phyloP scores from a whole-genome alignment of 2,113 vertebrate genomes.

The Urocynchramus pylzowi region DNA sequence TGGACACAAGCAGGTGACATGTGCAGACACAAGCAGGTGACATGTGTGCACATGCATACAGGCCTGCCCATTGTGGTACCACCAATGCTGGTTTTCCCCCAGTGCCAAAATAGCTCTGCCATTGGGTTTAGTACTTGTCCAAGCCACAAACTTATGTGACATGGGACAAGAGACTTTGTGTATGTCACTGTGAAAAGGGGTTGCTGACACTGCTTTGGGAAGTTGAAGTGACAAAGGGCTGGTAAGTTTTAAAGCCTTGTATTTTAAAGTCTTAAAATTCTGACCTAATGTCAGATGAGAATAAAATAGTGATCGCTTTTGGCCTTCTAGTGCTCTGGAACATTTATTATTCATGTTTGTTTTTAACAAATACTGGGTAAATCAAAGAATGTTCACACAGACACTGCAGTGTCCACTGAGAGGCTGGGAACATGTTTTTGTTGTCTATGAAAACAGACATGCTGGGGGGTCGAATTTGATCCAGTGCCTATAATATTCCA shows the following conservation, averaged over 20 bases:
- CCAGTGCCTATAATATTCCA: constrained; percentile 25
- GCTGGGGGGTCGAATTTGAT: not conserved
- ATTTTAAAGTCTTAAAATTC: not conserved
- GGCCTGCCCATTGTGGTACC: accelerated
- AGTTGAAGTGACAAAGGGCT: not conserved
- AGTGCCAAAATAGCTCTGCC: not conserved
- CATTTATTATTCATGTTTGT: constrained; percentile 28
- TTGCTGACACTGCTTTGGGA: not conserved
- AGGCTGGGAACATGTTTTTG: not conserved
- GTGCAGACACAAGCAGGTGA: not conserved
- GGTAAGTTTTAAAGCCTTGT: not conserved
- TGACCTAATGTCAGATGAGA: not conserved
- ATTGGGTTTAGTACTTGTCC: not conserved
- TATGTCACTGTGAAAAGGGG: not conserved
- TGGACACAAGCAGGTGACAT: accelerated
- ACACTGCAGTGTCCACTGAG: not conserved
- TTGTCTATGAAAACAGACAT: not conserved
- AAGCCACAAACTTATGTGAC: not conserved
- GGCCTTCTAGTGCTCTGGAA: not conserved
- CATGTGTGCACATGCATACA: accelerated
- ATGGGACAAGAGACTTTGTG: not conserved
- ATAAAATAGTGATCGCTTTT: not conserved
- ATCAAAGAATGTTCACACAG: constrained; percentile 14
- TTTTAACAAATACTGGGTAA: constrained; percentile 10
- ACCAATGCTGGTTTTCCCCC: accelerated